These are phyloP conservation scores for Scolanthus callimorphus DNA, from an alignment of 92 coral and sea anemone species.

Conservation along the genomic window DNA sequence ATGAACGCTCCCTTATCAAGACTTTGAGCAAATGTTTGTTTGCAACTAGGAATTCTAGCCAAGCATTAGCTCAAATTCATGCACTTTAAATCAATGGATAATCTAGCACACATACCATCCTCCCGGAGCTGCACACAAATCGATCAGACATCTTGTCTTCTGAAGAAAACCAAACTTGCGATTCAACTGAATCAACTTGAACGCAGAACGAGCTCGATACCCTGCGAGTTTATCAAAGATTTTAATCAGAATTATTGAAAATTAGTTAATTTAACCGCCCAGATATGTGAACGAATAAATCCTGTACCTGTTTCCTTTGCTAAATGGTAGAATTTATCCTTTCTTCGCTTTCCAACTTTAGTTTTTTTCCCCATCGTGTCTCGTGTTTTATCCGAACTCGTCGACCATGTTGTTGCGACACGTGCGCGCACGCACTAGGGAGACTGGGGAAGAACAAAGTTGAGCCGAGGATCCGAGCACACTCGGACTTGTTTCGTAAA, in stretches of 20 bases:
- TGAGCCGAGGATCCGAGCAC: too few species aligned
- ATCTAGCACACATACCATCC: slow-evolving; percentile 68
- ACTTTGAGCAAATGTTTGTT: too few species aligned
- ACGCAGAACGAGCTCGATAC: slow-evolving; percentile 97
- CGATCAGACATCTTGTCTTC: slow-evolving; percentile 84
- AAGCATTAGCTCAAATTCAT: too few species aligned
- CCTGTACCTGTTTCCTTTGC: slow-evolving; percentile 96
- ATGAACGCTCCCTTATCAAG: too few species aligned
- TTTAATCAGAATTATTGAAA: not conserved
- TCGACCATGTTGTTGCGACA: slow-evolving; percentile 17
- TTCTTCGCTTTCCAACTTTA: slow-evolving; percentile 85
- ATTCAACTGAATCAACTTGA: slow-evolving; percentile 94
- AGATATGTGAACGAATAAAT: too few species aligned
- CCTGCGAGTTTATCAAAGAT: slow-evolving; percentile 28
- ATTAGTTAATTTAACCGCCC: too few species aligned
- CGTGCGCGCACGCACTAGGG: slow-evolving; percentile 13
- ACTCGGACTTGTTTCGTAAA: too few species aligned
- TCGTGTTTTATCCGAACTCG: slow-evolving; percentile 1
- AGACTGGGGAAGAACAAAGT: slow-evolving; percentile 6
- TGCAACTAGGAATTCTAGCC: too few species aligned
- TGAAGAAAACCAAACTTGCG: slow-evolving; percentile 90
- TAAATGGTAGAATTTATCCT: slow-evolving; percentile 94
- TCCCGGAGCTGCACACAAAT: slow-evolving; percentile 97
- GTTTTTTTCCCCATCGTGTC: slow-evolving; percentile 82
- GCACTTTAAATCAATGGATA: too few species aligned